These are phyloP conservation scores for Atta cephalotes DNA, from an alignment of 1,140 invertebrate genomes.

Conservation along the genomic window DNA sequence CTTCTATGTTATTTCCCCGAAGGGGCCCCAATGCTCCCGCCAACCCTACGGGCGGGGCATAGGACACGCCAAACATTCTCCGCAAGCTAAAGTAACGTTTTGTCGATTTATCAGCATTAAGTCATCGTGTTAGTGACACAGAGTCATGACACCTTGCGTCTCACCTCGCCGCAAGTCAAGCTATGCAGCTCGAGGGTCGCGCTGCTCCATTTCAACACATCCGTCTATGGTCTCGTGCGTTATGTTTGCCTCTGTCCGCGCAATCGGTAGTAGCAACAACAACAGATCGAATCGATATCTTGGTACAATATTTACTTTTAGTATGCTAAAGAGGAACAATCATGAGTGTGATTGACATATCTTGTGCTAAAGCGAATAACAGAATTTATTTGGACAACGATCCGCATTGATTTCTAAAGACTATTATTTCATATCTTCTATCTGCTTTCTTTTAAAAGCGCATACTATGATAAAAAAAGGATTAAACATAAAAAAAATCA, in stretches of 20 bases:
- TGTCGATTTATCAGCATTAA: constrained; percentile 79
- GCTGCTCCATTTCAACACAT: constrained; percentile 58
- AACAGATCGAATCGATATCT: constrained; percentile 31
- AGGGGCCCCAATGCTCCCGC: constrained; percentile 68
- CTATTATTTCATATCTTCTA: not conserved
- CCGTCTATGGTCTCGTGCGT: constrained; percentile 35
- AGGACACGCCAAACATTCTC: constrained; percentile 83
- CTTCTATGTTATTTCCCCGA: constrained; percentile 63
- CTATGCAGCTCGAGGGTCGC: constrained; percentile 50
- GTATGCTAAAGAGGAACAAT: not conserved
- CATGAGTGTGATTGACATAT: not conserved
- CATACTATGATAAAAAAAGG: not conserved
- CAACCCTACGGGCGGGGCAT: constrained; percentile 83
- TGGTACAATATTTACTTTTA: constrained; percentile 35
- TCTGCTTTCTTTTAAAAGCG: not conserved
- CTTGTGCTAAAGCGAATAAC: not conserved
- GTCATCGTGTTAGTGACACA: constrained; percentile 70
- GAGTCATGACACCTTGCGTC: constrained; percentile 72
- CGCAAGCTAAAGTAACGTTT: constrained; percentile 67
- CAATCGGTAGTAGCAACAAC: constrained; percentile 11
- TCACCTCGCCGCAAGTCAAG: constrained; percentile 56
- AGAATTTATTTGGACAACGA: not conserved
- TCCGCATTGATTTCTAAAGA: not conserved
- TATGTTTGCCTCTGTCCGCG: constrained; percentile 42
- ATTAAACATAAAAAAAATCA: not conserved